Evolutionary conservation across 2,113 vertebrate species (phyloP).

Genomic region (Charina bottae): DNA sequence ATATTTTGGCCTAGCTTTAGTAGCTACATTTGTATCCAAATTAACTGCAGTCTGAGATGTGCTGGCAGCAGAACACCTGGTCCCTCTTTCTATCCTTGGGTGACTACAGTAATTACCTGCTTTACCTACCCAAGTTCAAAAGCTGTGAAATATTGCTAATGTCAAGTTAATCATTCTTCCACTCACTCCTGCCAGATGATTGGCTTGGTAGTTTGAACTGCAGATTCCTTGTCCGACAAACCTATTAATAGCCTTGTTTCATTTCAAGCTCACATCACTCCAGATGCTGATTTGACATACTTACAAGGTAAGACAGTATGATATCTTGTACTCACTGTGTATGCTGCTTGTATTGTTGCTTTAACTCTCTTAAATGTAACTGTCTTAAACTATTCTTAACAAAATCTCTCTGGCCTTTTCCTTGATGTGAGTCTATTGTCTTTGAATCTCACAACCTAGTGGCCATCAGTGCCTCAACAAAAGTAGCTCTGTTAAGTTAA

Average conservation of each 20-base stretch:
- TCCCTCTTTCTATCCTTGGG: slow-evolving; percentile 45
- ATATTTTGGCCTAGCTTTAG: slow-evolving; percentile 54
- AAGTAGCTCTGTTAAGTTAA: neutral
- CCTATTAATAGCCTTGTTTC: slow-evolving; percentile 1
- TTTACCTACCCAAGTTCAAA: slow-evolving; percentile 40
- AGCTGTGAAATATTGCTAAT: slow-evolving; percentile 48
- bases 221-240: neutral
- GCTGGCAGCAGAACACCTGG: slow-evolving; percentile 26
- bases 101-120: slow-evolving; percentile 45
- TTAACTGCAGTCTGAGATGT: slow-evolving; percentile 44
- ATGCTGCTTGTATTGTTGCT: neutral
- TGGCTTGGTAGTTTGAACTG: slow-evolving; percentile 46
- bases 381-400: neutral
- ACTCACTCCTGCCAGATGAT: slow-evolving; percentile 40
- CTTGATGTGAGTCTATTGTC: neutral
- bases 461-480: neutral
- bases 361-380: too few species aligned
- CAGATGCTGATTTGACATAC: neutral
- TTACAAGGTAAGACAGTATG: neutral
- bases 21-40: slow-evolving; percentile 46
- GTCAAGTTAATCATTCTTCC: slow-evolving; percentile 34
- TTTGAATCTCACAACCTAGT: neutral
- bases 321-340: fast-evolving
- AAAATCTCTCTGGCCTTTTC: neutral
- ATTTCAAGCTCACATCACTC: slow-evolving; percentile 7